phyloP scores from a whole-genome alignment of 2,888 invertebrate species.

The Lycophotia porphyrea region DNA sequence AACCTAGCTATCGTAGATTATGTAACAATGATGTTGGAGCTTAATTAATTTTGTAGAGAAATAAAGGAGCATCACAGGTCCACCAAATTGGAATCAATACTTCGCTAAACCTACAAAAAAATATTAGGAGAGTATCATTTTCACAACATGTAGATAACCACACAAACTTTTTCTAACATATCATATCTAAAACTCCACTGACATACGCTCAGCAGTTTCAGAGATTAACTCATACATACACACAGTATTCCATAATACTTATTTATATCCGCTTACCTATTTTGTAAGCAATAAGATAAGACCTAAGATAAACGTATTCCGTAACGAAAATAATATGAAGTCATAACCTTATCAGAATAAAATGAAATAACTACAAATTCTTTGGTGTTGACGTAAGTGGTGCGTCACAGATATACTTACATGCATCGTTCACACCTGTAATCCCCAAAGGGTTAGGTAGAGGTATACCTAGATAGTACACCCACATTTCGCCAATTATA shows the following conservation, averaged over 20 bases:
- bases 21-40: too few relatives aligned
- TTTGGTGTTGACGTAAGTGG: not conserved
- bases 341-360: constrained; percentile 16
- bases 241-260: constrained; percentile 5
- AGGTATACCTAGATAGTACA: not conserved
- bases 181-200: not conserved
- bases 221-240: constrained; percentile 4
- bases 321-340: constrained; percentile 28
- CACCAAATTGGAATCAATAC: not conserved
- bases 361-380: constrained; percentile 16
- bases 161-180: not conserved
- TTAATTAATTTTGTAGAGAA: too few relatives aligned
- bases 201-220: not conserved
- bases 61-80: too few relatives aligned
- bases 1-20: too few relatives aligned
- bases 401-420: constrained; percentile 12
- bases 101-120: not conserved
- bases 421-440: not conserved
- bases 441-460: not conserved
- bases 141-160: not conserved
- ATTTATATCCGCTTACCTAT: constrained; percentile 22
- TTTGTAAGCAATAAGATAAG: constrained; percentile 11
- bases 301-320: constrained; percentile 20
- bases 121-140: not conserved
- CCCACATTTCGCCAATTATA: not conserved